phyloP scores from a whole-genome alignment of 1,140 invertebrate genomes.

The Piezodorus guildinii region DNA sequence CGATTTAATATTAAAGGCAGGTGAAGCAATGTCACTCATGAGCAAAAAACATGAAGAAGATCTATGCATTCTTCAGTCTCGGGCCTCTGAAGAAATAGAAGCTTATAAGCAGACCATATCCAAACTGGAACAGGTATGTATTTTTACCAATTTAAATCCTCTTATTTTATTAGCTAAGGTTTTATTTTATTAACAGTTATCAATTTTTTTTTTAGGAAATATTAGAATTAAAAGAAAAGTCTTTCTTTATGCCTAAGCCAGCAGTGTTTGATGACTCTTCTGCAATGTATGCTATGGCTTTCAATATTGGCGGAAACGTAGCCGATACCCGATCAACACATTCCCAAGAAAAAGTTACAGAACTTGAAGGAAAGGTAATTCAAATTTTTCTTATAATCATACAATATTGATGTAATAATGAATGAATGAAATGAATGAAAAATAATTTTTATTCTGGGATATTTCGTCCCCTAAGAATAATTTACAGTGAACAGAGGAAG shows the following conservation, averaged over 20 bases:
- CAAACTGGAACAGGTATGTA: constrained; percentile 22
- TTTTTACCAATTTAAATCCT: background rate
- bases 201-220: constrained; percentile 19
- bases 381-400: background rate
- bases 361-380: constrained; percentile 14
- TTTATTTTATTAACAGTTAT: background rate
- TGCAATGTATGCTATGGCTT: constrained; percentile 25
- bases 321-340: background rate
- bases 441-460: too few relatives aligned
- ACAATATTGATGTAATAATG: too few relatives aligned
- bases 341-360: constrained; percentile 6
- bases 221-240: constrained; percentile 6
- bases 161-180: background rate
- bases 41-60: constrained; percentile 24
- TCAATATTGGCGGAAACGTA: constrained; percentile 12
- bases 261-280: constrained; percentile 24
- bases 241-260: background rate
- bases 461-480: too few relatives aligned
- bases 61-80: constrained; percentile 9
- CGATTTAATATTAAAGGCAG: constrained; percentile 26
- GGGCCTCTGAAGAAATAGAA: constrained; percentile 16
- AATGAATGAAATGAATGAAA: too few relatives aligned
- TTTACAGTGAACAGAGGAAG: too few relatives aligned
- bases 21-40: constrained; percentile 25
- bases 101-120: constrained; percentile 19